Percentiles rank a stretch among this genome's conserved stretches.
These are phyloP conservation scores for Bombus balteatus DNA, from an alignment of 1,140 invertebrate genomes.

Conservation along the genomic window DNA sequence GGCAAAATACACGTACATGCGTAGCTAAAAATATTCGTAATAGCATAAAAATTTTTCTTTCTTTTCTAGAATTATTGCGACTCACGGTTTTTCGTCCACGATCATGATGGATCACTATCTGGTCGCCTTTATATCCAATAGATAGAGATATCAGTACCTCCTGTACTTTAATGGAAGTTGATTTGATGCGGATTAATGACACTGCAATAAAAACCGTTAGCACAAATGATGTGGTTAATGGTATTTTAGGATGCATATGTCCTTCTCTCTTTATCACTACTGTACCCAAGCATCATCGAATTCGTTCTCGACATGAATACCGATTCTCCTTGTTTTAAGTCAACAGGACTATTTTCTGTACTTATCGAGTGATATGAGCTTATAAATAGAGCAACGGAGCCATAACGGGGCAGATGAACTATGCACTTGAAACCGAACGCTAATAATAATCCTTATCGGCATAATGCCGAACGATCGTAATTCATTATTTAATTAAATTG, in stretches of 20 bases:
- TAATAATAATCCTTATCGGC: too few species aligned
- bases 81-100: conserved; percentile 82
- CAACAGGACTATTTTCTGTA: neutral
- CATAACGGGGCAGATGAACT: too few species aligned
- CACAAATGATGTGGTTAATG: conserved; percentile 54
- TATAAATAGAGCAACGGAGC: too few species aligned
- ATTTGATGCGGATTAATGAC: conserved; percentile 66
- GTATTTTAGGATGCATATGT: conserved; percentile 1
- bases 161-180: conserved; percentile 40
- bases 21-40: neutral
- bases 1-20: neutral
- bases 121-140: conserved; percentile 64
- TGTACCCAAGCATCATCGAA: neutral
- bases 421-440: too few species aligned
- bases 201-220: conserved; percentile 78
- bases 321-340: neutral
- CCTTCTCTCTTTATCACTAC: neutral
- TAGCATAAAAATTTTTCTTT: neutral
- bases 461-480: too few species aligned
- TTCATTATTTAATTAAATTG: too few species aligned
- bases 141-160: conserved; percentile 46
- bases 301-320: conserved; percentile 18
- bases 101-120: conserved; percentile 78
- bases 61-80: conserved; percentile 51
- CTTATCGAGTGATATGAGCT: neutral